Evolutionary conservation across 2,888 invertebrate species (phyloP).

Genomic region (Stenurella melanura): DNA sequence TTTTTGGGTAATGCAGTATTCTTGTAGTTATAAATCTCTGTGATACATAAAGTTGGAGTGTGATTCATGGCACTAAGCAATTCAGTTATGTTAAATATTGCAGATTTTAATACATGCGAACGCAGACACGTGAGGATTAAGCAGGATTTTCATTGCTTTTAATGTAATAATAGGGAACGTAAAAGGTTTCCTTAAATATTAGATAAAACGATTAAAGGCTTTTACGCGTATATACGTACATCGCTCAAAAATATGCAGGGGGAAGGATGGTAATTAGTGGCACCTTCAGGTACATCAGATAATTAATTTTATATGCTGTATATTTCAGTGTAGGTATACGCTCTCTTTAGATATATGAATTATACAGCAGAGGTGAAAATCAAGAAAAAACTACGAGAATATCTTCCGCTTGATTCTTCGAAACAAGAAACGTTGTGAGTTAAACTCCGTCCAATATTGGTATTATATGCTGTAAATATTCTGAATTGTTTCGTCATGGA

Average conservation of each 20-base stretch:
- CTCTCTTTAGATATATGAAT: background rate
- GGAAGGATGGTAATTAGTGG: background rate
- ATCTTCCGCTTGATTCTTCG: background rate
- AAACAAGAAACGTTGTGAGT: background rate
- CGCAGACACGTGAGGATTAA: slow-evolving; percentile 35
- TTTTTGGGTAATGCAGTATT: background rate
- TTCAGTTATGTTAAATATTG: slow-evolving; percentile 23
- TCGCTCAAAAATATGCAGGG: slow-evolving; percentile 17
- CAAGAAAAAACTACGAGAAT: background rate
- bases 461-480: too few relatives aligned
- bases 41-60: background rate
- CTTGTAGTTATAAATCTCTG: background rate
- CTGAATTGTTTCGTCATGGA: too few relatives aligned
- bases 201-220: slow-evolving; percentile 35
- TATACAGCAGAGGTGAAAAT: background rate
- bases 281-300: background rate
- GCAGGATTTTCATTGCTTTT: slow-evolving; percentile 37
- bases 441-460: too few relatives aligned
- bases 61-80: background rate
- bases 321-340: background rate
- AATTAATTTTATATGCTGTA: background rate
- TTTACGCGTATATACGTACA: slow-evolving; percentile 22
- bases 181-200: slow-evolving; percentile 40
- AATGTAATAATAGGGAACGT: slow-evolving; percentile 34
- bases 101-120: slow-evolving; percentile 33